Conservation (phyloP, 64 coral and sea anemone genomes). For the Stylophora pistillata region DNA sequence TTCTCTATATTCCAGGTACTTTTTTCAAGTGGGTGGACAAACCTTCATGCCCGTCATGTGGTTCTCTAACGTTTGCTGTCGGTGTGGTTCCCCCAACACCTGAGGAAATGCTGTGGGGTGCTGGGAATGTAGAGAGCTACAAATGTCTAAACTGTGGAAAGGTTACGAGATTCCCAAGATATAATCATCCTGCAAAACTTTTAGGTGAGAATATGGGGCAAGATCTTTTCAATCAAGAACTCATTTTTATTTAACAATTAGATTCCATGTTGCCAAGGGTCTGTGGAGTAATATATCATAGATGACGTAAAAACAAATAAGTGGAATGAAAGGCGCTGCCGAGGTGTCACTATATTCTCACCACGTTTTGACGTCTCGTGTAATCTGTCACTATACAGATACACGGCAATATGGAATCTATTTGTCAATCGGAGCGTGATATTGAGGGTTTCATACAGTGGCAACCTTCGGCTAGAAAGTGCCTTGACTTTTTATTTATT, state of each 20-base stretch:
- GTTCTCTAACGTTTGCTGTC: conserved; percentile 26
- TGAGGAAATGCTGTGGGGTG: conserved; percentile 80
- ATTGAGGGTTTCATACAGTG: too few species aligned
- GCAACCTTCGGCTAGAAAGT: neutral
- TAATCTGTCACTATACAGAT: too few species aligned
- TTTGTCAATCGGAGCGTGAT: too few species aligned
- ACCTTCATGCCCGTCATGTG: conserved; percentile 65
- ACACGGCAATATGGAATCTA: too few species aligned
- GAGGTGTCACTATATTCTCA: too few species aligned
- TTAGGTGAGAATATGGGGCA: conserved; percentile 43
- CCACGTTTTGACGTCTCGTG: too few species aligned
- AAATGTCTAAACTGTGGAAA: conserved; percentile 66
- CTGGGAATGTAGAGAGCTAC: conserved; percentile 77
- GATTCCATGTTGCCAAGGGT: too few species aligned
- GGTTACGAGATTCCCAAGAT: conserved; percentile 84
- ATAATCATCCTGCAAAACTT: conserved; percentile 90
- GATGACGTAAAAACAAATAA: too few species aligned
- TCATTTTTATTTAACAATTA: too few species aligned
- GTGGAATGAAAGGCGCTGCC: too few species aligned
- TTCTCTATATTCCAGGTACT: conserved; percentile 19
- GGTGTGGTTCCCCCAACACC: conserved; percentile 52
- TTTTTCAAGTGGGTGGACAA: conserved; percentile 96
- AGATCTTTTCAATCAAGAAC: neutral
- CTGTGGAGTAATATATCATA: too few species aligned
- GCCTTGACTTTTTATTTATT: neutral